Evolutionary conservation across 2,888 invertebrate species (phyloP), one percentile per base, ranked within the genome.

Genomic region (Noctua janthina): DNA sequence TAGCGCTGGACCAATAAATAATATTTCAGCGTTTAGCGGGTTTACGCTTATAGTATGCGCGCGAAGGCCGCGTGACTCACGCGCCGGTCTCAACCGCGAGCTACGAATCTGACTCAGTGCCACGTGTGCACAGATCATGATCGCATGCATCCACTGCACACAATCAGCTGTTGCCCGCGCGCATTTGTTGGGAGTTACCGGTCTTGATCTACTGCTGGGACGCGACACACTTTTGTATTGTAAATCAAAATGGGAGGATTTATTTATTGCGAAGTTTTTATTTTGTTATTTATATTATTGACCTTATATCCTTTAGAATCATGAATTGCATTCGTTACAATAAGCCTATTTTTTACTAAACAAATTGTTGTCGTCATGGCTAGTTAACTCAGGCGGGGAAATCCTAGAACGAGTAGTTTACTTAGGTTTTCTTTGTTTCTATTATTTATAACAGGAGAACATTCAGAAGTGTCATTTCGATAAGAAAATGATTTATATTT

Each of bases 1-100:
- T 91, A 91, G 90, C 90, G 91, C 91, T 93, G 93, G 91, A 94
- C 92, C 92, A 94, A 95, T 96, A 94, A 96, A 96, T 93, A 94
- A 94, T 94, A 95, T 95, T 95, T 94, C 90, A 94, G 93, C 91
- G 93, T 93, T 94, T 92, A 91, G 93, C 91, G 91, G 91, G 93
- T 95, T 93, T 93, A 93, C 93, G 93, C 91, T 92, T 91, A 85
- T 85, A 91, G 88, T 90, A 90, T 92, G 91, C 79, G 91, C 87
- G 88, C 91, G 96, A 96, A 97, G 96, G 96, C 92, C 95, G 93
- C 76, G 89, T 96, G 97, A 96, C 91, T 97, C 96, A 96, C 94
- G 94, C 91, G 89, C 91, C 88, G 92, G 91, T 91, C 91, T 91
- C 91, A 92, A 91, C 94, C 91, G 89, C 91, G 93, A 93, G 92